Conservation (phyloP, 2,888 invertebrate species). For the Papilio gigon region DNA sequence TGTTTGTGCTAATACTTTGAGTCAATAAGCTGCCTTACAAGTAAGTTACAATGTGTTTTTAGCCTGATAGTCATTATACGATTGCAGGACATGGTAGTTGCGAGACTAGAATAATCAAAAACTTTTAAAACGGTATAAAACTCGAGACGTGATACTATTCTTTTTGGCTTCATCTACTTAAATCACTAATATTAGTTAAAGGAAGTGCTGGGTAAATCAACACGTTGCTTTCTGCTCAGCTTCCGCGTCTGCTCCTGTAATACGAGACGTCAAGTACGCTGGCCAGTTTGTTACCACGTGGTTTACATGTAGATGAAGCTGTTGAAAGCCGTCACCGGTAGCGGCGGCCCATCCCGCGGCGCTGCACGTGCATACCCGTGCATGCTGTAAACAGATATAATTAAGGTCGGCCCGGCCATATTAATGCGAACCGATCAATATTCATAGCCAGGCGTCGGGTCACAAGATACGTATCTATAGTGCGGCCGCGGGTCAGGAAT, state of each 20-base stretch:
- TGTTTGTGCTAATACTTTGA: slow-evolving; percentile 12
- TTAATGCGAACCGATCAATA: slow-evolving; percentile 67
- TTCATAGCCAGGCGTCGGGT: slow-evolving; percentile 61
- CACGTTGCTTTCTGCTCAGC: background rate
- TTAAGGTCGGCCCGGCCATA: slow-evolving; percentile 68
- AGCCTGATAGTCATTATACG: too few relatives aligned
- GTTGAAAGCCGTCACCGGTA: slow-evolving; percentile 17
- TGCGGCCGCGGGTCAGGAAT: slow-evolving; percentile 47
- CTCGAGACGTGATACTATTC: too few relatives aligned
- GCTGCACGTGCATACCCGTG: slow-evolving; percentile 58
- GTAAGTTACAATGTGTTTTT: background rate
- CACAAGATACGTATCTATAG: slow-evolving; percentile 51
- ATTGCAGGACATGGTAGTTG: too few relatives aligned
- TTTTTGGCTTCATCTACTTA: too few relatives aligned
- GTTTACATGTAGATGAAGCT: background rate
- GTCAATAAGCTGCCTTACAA: background rate
- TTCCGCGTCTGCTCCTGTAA: background rate
- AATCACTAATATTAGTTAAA: background rate
- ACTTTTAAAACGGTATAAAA: too few relatives aligned
- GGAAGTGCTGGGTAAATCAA: background rate
- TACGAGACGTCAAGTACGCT: slow-evolving; percentile 6
- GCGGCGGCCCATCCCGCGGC: slow-evolving; percentile 32
- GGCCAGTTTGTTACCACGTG: slow-evolving; percentile 14
- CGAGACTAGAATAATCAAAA: too few relatives aligned
- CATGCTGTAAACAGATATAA: slow-evolving; percentile 69